Evolutionary conservation across 2,113 vertebrate species (phyloP), one percentile per base, ranked within the genome.

Genomic region (Ovis canadensis): DNA sequence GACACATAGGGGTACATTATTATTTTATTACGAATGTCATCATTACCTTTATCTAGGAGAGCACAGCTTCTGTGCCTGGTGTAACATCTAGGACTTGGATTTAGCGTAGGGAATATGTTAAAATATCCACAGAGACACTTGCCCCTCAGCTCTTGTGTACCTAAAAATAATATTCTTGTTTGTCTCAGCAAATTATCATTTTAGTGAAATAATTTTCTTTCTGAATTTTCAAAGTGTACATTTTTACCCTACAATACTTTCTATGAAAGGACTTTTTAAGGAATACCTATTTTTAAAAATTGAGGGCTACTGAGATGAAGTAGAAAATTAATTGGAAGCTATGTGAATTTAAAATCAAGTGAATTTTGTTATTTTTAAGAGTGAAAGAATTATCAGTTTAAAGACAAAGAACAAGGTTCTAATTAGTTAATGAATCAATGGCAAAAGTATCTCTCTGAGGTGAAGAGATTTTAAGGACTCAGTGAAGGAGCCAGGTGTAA

Each of bases 371-470:
- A 45, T 52, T 94, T 95, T 82, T 59, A 64, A 93, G 43, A 81
- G 12, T 85, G 25, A 95, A 92, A 62, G 31, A 93, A 93, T 88
- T 21, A 94, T 50, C 60, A 60, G 36, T 90, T 91, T 97, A 87
- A 95, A 95, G 90, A 6, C n/a, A 88, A 85, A 92, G 14, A 83
- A 59, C 21, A 57, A 93, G 93, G 13, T 6, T 89, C 5, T 86
- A 74, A n/a, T 67, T 94, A 91, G 88, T 67, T 77, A 81, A 88
- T 81, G 4, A 17, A 80, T 88, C 45, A 91, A n/a, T 60, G 45
- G 4, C 57, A 85, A 60, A 96, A 88, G 12, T 95, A 31, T 59
- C 43, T 16, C n/a, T 93, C 15, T 33, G 40, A 77, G 5, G 62
- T n/a, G 17, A 54, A 90, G 10, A 19, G 16, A 95, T 67, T 90